A percentile compares a stretch with the other conserved stretches of the same genome.
Conservation (phyloP, 2,888 invertebrate genomes). For the Platycheirus albimanus region DNA sequence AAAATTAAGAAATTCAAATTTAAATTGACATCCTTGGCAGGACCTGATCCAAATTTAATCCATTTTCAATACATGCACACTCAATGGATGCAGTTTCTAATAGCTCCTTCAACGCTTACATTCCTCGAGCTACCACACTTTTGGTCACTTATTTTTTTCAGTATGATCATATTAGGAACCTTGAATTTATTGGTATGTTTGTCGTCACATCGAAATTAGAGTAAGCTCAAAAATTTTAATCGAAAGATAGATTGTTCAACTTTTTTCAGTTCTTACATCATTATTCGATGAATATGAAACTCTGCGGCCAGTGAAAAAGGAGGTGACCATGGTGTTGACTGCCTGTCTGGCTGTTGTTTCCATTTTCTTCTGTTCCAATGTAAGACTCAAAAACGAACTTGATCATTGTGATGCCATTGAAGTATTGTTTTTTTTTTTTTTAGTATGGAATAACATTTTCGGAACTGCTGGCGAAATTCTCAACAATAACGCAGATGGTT, state of each 20-base stretch:
- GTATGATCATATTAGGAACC: constrained; percentile 89
- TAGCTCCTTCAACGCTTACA: constrained; percentile 77
- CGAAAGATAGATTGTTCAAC: constrained; percentile 14
- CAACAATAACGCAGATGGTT: constrained; percentile 76
- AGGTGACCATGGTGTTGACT: constrained; percentile 75
- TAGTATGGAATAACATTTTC: constrained; percentile 77
- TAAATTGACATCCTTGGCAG: neutral
- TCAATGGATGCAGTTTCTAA: constrained; percentile 77
- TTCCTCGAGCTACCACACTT: constrained; percentile 85
- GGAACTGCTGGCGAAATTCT: constrained; percentile 68
- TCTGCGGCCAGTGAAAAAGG: constrained; percentile 75
- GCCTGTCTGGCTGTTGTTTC: constrained; percentile 75
- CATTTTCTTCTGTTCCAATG: constrained; percentile 77
- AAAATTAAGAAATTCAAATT: neutral
- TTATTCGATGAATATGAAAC: constrained; percentile 79
- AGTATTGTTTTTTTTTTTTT: too few species aligned
- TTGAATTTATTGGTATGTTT: constrained; percentile 88
- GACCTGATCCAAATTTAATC: constrained; percentile 3
- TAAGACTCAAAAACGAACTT: constrained; percentile 74
- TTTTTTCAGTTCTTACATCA: constrained; percentile 74
- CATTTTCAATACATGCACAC: constrained; percentile 72
- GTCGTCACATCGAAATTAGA: neutral
- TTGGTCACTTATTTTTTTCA: constrained; percentile 90
- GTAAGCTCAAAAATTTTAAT: neutral
- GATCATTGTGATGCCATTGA: too few species aligned